Evolutionary conservation across 2,888 invertebrate species (phyloP).

Genomic region (Gortyna flavago): DNA sequence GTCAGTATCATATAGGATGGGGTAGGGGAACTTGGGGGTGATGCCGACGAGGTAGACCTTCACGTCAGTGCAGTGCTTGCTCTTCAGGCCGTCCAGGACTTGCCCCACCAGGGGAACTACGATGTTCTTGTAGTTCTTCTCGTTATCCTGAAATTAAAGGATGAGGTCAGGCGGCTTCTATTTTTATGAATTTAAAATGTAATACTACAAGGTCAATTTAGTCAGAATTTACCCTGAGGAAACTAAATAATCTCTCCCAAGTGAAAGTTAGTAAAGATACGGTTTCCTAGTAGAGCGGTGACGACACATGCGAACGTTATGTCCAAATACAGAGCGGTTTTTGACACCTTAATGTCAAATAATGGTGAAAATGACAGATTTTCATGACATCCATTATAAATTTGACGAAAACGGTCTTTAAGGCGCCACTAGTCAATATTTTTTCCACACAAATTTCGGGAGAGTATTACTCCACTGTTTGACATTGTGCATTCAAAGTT

Average conservation of each 20-base stretch:
- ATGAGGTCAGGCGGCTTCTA: background rate
- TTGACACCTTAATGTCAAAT: no score
- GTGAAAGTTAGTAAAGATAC: background rate
- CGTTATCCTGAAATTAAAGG: conserved; percentile 86
- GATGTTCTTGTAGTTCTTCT: conserved; percentile 91
- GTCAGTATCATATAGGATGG: conserved; percentile 85
- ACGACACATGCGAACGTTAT: no score
- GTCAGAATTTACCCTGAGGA: background rate
- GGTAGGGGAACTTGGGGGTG: conserved; percentile 88
- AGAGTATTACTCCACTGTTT: no score
- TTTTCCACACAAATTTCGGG: no score
- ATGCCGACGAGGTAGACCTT: conserved; percentile 90
- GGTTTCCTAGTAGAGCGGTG: no score
- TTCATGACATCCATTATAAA: no score
- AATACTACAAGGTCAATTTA: background rate
- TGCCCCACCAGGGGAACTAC: conserved; percentile 91
- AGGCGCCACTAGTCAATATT: no score
- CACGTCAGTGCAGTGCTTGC: conserved; percentile 86
- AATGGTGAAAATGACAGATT: no score
- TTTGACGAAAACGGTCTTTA: no score
- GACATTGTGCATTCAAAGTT: no score
- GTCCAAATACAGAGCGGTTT: no score
- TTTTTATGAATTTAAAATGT: background rate
- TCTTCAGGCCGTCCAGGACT: conserved; percentile 90
- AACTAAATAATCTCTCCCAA: background rate